Percentiles rank a stretch among this genome's conserved stretches.
Evolutionary conservation across 53 echinoderm and acorn worm genomes (phyloP).

Genomic region (Holothuria leucospilota): DNA sequence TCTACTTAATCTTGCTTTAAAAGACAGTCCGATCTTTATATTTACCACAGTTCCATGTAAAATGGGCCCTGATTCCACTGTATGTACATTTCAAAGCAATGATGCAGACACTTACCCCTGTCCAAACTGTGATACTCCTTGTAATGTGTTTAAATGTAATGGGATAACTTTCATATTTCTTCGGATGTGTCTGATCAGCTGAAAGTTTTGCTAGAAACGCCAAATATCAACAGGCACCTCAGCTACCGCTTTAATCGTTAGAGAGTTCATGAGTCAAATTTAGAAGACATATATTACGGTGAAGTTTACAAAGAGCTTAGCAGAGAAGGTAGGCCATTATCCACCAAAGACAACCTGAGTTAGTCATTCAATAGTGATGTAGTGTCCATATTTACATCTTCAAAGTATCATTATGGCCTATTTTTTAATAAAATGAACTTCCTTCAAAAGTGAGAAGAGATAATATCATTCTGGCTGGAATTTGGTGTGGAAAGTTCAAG

Average conservation of each 20-base stretch:
- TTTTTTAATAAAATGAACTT: slow-evolving; percentile 33
- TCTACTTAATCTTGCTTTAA: too few relatives aligned
- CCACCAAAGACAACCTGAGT: background rate
- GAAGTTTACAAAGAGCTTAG: background rate
- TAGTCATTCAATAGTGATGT: slow-evolving; percentile 22
- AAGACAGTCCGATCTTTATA: too few relatives aligned
- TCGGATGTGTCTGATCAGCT: slow-evolving; percentile 16
- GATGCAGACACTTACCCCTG: background rate
- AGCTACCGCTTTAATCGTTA: background rate
- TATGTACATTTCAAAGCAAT: slow-evolving; percentile 27
- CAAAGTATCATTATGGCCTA: slow-evolving; percentile 44
- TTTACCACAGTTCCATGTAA: too few relatives aligned
- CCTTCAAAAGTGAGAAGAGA: slow-evolving; percentile 5
- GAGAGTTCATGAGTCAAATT: background rate
- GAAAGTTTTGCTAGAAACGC: background rate
- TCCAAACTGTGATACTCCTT: slow-evolving; percentile 17
- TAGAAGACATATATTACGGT: slow-evolving; percentile 23
- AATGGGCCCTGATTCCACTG: too few relatives aligned
- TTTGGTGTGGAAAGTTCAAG: slow-evolving; percentile 23
- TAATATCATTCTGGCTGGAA: slow-evolving; percentile 23
- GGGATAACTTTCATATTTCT: slow-evolving; percentile 37
- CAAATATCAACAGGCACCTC: slow-evolving; percentile 27
- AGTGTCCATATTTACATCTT: slow-evolving; percentile 2
- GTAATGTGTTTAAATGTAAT: slow-evolving; percentile 39
- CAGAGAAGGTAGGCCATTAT: background rate